Conservation (phyloP, 2,888 invertebrate genomes). For the Leptogaster cylindrica region DNA sequence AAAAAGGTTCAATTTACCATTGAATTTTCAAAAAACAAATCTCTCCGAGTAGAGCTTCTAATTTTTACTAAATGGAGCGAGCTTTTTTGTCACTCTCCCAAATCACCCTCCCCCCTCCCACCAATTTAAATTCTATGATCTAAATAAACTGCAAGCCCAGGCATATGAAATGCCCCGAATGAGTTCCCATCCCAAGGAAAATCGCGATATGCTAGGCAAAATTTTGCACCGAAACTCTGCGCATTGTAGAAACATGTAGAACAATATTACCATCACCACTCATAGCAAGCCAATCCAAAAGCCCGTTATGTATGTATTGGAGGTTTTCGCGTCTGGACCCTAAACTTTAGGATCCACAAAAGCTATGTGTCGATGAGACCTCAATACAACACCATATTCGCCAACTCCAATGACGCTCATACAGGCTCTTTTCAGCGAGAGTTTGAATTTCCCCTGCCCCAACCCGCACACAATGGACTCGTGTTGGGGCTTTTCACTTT, state of each 20-base stretch:
- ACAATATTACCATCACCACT: neutral
- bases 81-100: too few species aligned
- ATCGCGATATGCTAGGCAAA: too few species aligned
- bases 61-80: constrained; percentile 10
- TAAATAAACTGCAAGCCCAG: too few species aligned
- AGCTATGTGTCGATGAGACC: too few species aligned
- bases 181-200: neutral
- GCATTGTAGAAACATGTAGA: neutral
- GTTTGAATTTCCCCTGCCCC: neutral
- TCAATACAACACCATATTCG: too few species aligned
- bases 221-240: neutral
- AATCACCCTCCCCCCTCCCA: neutral
- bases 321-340: too few species aligned
- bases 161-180: too few species aligned
- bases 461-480: too few species aligned
- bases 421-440: neutral
- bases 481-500: neutral
- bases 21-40: constrained; percentile 26
- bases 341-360: too few species aligned
- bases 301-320: too few species aligned
- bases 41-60: neutral
- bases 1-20: constrained; percentile 12
- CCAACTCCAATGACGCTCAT: too few species aligned
- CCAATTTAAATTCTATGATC: too few species aligned
- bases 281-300: neutral